phyloP scores from a whole-genome alignment of 2,113 vertebrate genomes.

The Psilopogon haemacephalus region DNA sequence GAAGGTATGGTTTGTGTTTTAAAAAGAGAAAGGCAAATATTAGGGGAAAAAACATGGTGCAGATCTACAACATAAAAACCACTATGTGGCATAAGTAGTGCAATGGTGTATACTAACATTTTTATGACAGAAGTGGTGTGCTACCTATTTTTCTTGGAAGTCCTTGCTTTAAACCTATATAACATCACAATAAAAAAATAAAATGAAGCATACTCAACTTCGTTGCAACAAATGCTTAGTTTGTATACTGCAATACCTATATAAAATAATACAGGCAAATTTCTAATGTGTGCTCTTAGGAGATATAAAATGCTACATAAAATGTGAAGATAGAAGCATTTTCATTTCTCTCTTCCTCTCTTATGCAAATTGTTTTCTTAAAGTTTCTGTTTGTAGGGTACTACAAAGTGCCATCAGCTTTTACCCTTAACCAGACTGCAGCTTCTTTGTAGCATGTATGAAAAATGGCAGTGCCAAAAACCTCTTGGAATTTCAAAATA shows the following conservation, averaged over 20 bases:
- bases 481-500: background rate
- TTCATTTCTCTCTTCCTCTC: background rate
- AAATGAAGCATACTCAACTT: background rate
- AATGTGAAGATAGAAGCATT: background rate
- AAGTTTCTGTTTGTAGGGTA: background rate
- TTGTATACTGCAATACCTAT: background rate
- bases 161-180: background rate
- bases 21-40: background rate
- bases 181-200: background rate
- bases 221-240: background rate
- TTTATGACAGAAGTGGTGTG: background rate
- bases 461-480: background rate
- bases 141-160: constrained; percentile 4
- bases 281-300: background rate
- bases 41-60: background rate
- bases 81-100: background rate
- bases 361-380: background rate
- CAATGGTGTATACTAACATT: background rate
- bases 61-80: background rate
- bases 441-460: background rate
- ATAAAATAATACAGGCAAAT: background rate
- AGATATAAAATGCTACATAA: background rate
- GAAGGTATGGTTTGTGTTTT: background rate
- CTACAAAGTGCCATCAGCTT: background rate
- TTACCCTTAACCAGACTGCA: background rate